Percentiles rank a stretch among this genome's conserved stretches.
phyloP scores from a whole-genome alignment of 2,888 invertebrate species.

The Limnephilus rhombicus region DNA sequence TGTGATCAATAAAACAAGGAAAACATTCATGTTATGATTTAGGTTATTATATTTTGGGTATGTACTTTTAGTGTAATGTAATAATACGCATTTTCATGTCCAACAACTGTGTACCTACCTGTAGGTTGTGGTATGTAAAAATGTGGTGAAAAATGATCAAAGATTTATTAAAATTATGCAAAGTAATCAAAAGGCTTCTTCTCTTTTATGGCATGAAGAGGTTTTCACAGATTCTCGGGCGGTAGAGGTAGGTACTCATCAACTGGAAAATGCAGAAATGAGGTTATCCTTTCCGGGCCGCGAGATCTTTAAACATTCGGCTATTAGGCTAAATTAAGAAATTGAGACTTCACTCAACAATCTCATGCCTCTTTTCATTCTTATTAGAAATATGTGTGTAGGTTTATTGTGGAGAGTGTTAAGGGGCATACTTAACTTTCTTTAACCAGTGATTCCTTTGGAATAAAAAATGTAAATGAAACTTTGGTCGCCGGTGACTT shows the following conservation, averaged over 20 bases:
- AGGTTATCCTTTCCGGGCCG: background rate
- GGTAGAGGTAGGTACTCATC: background rate
- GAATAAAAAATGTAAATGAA: no score
- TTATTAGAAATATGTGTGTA: no score
- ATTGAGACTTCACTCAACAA: no score
- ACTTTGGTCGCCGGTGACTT: no score
- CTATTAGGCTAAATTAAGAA: no score
- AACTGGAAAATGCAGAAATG: no score
- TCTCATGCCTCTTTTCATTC: no score
- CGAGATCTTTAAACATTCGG: background rate
- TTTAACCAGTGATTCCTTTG: no score
- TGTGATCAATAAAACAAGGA: background rate
- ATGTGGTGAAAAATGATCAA: background rate
- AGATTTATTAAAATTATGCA: background rate
- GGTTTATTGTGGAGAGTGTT: no score
- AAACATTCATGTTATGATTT: background rate
- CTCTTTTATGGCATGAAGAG: background rate
- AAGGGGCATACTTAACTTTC: no score
- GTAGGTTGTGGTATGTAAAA: background rate
- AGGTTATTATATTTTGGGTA: background rate
- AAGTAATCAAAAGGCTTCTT: background rate
- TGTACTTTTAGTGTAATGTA: background rate
- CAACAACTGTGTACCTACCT: background rate
- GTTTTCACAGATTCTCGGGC: background rate
- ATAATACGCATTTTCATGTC: background rate